Evolutionary conservation across 2,888 invertebrate species (phyloP), one percentile per base, ranked within the genome.

Genomic region (Stenotaenia linearis): DNA sequence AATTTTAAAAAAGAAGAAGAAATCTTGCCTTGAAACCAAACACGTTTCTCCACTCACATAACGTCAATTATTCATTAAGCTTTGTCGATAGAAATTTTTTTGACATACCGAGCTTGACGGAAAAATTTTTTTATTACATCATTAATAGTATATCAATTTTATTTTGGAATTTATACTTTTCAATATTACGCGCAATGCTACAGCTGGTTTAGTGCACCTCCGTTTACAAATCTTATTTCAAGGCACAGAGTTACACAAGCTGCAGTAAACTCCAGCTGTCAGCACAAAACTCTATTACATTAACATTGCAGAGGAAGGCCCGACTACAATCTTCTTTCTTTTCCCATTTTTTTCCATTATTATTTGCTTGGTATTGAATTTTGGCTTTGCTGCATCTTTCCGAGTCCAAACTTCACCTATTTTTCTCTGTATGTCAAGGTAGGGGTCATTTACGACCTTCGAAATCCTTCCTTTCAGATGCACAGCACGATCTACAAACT

Each of bases 181-280:
- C 18, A 50, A 50, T 50, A 50, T 1, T 50, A 21, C n/a, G 50
- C 50, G 18, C 50, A 18, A 0, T 50, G 69, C 6, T 69, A 28
- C 69, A 69, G 69, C 25, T 69, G 69, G 69, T 15, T 28, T 25
- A 25, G 69, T 69, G 28, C 25, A 15, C 69, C 9, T 10, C 69
- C n/a, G n/a, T n/a, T n/a, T 28, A 69, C 28, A 25, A 25, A 25
- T n/a, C 69, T 69, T 69, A 25, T 69, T 50, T 50, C 50, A 18
- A 50, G 7, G 50, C 50, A 50, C 18, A n/a, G 1, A 50, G 50
- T 50, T 2, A n/a, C 50, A 69, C 69, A 69, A 69, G 69, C 69
- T 69, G 69, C 69, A 69, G 69, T 69, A 69, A 69, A 69, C 69
- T 69, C 69, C 69, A 69, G 69, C 69, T 69, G 69, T 69, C 69